Evolutionary conservation across 1,140 invertebrate genomes (phyloP).

Genomic region (Euwallacea similis): DNA sequence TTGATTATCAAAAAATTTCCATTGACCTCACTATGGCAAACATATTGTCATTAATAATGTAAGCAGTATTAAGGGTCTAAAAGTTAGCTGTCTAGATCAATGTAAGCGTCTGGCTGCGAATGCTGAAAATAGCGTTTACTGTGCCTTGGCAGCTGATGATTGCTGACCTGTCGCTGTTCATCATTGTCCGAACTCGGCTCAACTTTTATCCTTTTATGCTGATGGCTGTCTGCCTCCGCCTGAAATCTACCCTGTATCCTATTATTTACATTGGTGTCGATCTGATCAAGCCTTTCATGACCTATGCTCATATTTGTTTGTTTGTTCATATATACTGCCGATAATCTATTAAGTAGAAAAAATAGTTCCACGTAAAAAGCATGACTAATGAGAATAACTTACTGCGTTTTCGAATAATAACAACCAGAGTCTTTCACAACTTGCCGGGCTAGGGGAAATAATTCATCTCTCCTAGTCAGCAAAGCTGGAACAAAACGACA

Average conservation of each 20-base stretch:
- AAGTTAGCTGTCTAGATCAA: constrained; percentile 48
- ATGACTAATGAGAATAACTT: constrained; percentile 34
- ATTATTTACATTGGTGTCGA: constrained; percentile 34
- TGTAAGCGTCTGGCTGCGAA: constrained; percentile 41
- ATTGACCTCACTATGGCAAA: no score
- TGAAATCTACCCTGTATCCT: constrained; percentile 41
- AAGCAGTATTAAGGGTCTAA: background rate
- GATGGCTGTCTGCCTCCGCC: constrained; percentile 45
- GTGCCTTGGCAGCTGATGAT: constrained; percentile 39
- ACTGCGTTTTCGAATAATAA: constrained; percentile 60
- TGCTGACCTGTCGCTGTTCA: constrained; percentile 57
- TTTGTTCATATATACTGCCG: constrained; percentile 47
- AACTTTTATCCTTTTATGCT: constrained; percentile 52
- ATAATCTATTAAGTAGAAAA: constrained; percentile 37
- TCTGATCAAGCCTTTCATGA: constrained; percentile 35
- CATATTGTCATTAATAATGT: no score
- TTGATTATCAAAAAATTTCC: no score
- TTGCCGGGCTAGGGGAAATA: constrained; percentile 92
- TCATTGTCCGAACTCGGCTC: constrained; percentile 55
- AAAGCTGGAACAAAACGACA: constrained; percentile 87
- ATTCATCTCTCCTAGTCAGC: constrained; percentile 88
- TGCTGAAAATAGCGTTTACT: constrained; percentile 39
- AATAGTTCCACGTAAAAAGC: constrained; percentile 2
- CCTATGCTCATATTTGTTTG: constrained; percentile 36
- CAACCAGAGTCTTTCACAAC: constrained; percentile 92